phyloP scores from a whole-genome alignment of 2,113 vertebrate genomes.

The Aptenodytes forsteri region DNA sequence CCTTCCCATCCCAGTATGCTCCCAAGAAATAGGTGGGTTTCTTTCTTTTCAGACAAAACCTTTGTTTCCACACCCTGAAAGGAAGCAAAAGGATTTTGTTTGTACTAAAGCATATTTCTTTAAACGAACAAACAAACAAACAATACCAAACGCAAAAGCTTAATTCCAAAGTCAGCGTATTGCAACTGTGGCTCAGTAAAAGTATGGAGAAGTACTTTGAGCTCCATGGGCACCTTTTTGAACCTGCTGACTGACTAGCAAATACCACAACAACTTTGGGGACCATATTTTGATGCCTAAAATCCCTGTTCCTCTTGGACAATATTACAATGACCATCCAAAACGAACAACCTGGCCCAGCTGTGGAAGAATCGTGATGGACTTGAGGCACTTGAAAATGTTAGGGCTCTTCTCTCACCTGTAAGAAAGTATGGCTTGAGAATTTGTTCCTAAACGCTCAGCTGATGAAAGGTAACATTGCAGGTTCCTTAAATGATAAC shows the following conservation, averaged over 20 bases:
- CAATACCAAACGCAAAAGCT: not conserved
- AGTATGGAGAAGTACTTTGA: not conserved
- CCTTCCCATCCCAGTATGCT: not conserved
- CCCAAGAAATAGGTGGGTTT: not conserved
- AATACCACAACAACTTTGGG: not conserved
- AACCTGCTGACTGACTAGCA: not conserved
- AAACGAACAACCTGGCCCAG: not conserved
- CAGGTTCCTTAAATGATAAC: not conserved
- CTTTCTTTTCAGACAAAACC: not conserved
- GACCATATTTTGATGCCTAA: not conserved
- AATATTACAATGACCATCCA: not conserved
- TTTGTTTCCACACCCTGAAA: not conserved
- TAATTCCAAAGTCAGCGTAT: not conserved
- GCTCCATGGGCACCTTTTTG: not conserved
- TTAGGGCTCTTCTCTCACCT: not conserved
- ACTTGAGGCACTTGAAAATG: not conserved
- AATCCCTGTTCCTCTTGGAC: not conserved
- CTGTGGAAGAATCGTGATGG: not conserved
- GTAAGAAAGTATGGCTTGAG: not conserved
- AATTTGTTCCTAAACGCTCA: not conserved
- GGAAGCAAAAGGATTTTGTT: not conserved
- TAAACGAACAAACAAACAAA: not conserved
- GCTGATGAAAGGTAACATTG: fast-evolving
- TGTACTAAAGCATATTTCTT: not conserved
- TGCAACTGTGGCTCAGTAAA: not conserved